Conservation (phyloP, 2,888 invertebrate species). For the Parascotia fuliginaria region DNA sequence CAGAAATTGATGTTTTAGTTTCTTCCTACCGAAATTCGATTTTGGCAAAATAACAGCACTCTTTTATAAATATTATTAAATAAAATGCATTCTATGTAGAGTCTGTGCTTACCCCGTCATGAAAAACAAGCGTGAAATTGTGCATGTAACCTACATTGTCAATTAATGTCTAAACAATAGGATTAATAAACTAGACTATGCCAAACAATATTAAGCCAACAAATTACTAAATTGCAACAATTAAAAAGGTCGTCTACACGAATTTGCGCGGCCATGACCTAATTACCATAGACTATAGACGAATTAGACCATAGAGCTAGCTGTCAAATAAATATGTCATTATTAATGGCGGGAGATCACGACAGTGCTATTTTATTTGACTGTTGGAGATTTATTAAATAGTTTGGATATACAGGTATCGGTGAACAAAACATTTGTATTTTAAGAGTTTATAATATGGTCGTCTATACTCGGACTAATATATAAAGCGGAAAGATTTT, state of each 20-base stretch:
- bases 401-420: neutral
- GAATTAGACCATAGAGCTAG: constrained; percentile 11
- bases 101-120: too few species aligned
- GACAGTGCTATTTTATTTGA: constrained; percentile 8
- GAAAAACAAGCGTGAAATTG: too few species aligned
- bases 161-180: neutral
- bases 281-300: constrained; percentile 26
- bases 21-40: too few species aligned
- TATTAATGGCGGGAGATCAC: constrained; percentile 15
- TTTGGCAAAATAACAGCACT: too few species aligned
- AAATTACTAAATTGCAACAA: constrained; percentile 33
- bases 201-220: constrained; percentile 10
- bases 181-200: neutral
- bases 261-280: constrained; percentile 43
- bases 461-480: too few species aligned
- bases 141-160: too few species aligned
- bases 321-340: constrained; percentile 13
- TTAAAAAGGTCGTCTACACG: constrained; percentile 36
- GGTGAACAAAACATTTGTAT: too few species aligned
- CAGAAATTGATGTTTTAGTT: too few species aligned
- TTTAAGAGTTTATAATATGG: too few species aligned
- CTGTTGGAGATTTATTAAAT: constrained; percentile 17
- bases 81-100: too few species aligned
- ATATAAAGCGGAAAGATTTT: too few species aligned
- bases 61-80: too few species aligned